Evolutionary conservation across 2,888 invertebrate genomes (phyloP).

Genomic region (Elysia crispata): DNA sequence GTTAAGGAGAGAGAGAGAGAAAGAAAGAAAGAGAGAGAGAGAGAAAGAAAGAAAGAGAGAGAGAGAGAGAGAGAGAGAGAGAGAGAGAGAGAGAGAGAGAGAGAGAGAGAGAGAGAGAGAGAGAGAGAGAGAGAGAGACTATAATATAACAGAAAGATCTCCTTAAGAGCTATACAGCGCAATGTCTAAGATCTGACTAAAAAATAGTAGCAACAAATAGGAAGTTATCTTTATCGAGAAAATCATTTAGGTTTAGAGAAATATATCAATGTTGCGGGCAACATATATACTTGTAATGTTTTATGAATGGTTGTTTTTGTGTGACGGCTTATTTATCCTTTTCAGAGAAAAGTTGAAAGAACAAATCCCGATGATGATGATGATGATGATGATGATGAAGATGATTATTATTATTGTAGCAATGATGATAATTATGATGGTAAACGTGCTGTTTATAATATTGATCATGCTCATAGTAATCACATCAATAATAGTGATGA

Average conservation of each 20-base stretch:
- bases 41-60: slow-evolving; percentile 2
- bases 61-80: background rate
- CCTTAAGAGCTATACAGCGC: no score
- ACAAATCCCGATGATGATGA: no score
- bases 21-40: slow-evolving; percentile 7
- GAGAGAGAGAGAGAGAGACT: background rate
- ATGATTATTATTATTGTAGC: no score
- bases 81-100: slow-evolving; percentile 14
- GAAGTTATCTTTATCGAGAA: background rate
- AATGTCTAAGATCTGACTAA: background rate
- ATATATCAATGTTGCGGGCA: background rate
- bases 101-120: slow-evolving; percentile 16
- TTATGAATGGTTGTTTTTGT: background rate
- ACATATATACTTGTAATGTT: background rate
- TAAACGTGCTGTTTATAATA: no score
- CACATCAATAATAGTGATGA: no score
- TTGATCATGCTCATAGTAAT: no score
- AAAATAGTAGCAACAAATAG: background rate
- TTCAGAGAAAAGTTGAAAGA: background rate
- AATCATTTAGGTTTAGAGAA: background rate
- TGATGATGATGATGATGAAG: no score
- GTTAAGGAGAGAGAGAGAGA: background rate
- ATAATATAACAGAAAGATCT: background rate
- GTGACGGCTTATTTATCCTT: background rate
- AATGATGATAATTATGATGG: no score